phyloP scores from a whole-genome alignment of 2,113 vertebrate genomes.

The Xiphias gladius region DNA sequence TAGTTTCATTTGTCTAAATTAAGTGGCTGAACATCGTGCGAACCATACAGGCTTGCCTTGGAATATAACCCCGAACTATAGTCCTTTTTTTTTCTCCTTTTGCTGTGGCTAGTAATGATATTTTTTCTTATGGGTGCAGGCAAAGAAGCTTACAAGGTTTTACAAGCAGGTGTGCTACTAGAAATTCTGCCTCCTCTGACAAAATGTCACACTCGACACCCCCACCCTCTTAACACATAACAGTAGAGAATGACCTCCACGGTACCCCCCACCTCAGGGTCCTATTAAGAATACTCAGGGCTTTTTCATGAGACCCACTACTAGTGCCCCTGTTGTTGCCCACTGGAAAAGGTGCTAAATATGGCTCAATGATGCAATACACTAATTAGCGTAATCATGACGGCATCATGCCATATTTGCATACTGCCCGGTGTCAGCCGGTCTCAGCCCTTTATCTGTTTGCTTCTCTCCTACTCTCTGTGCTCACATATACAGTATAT shows the following conservation, averaged over 20 bases:
- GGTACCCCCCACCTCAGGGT: slow-evolving; percentile 50
- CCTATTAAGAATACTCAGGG: slow-evolving; percentile 55
- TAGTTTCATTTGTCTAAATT: neutral
- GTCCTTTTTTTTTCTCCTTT: slow-evolving; percentile 19
- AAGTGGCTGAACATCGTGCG: neutral
- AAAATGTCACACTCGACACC: slow-evolving; percentile 55
- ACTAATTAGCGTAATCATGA: too few relatives aligned
- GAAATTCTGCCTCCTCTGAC: slow-evolving; percentile 54
- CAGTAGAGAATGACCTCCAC: slow-evolving; percentile 47
- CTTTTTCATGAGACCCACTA: slow-evolving; percentile 56
- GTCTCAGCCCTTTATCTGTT: too few relatives aligned
- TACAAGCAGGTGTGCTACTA: slow-evolving; percentile 52
- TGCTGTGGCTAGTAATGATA: slow-evolving; percentile 41
- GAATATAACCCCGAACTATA: slow-evolving; percentile 24
- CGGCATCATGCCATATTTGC: too few relatives aligned
- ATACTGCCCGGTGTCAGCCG: too few relatives aligned
- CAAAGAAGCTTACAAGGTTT: slow-evolving; percentile 56
- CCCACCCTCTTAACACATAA: slow-evolving; percentile 44
- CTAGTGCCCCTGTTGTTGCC: slow-evolving; percentile 21
- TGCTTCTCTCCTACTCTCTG: too few relatives aligned
- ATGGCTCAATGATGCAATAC: too few relatives aligned
- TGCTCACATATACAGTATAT: too few relatives aligned
- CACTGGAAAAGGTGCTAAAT: too few relatives aligned
- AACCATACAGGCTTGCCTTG: slow-evolving; percentile 2
- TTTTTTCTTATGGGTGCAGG: slow-evolving; percentile 34